These are phyloP conservation scores for Coregonus ussuriensis DNA, from an alignment of 2,797 vertebrate species.

Conservation along the genomic window DNA sequence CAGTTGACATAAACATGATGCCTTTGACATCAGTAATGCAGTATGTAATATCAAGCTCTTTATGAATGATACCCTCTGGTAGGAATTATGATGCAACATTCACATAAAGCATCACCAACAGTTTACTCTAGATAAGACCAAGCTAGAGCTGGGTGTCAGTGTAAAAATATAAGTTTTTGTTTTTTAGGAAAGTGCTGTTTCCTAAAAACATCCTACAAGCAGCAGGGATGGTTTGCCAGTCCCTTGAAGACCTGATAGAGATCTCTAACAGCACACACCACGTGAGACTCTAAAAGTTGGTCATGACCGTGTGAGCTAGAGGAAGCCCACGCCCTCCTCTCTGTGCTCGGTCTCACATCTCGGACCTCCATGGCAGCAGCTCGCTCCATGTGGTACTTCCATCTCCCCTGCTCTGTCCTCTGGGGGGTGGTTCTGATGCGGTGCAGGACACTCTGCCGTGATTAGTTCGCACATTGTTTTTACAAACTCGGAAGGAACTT, in stretches of 20 bases:
- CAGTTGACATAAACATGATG: too few species aligned
- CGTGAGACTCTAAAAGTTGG: constrained; percentile 1
- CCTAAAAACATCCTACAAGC: constrained; percentile 1
- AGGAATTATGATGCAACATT: too few species aligned
- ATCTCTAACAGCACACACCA: constrained; percentile 5
- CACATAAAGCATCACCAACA: neutral
- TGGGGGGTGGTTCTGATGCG: constrained; percentile 17
- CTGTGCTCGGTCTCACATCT: constrained; percentile 32
- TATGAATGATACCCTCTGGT: too few species aligned
- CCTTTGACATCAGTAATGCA: too few species aligned
- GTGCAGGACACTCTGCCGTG: constrained; percentile 1
- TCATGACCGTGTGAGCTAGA: constrained; percentile 6
- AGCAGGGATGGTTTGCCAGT: neutral
- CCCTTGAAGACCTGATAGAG: neutral
- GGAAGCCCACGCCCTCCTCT: constrained; percentile 43
- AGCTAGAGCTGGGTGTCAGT: neutral
- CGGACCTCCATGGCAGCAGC: constrained; percentile 27
- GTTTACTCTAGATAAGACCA: neutral
- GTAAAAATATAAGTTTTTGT: neutral
- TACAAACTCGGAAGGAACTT: constrained; percentile 15
- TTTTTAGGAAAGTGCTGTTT: neutral
- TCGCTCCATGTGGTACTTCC: constrained; percentile 21
- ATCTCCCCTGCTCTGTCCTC: neutral
- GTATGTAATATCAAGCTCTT: too few species aligned
- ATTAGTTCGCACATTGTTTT: constrained; percentile 31